Evolutionary conservation across 2,797 vertebrate species (phyloP).

Genomic region (Setipinna tenuifilis): DNA sequence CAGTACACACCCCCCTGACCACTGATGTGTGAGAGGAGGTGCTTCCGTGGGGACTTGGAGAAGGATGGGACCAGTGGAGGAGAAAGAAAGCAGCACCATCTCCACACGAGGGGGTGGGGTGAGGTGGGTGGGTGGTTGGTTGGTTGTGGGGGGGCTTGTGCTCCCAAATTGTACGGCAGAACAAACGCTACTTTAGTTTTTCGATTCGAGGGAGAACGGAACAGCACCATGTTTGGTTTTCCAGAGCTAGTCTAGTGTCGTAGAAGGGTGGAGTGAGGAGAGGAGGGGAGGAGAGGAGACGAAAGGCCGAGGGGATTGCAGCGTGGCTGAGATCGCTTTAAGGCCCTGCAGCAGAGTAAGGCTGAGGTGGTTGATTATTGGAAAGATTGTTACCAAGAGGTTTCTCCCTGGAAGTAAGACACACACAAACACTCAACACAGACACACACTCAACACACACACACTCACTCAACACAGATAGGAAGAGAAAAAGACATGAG

Average conservation of each 20-base stretch:
- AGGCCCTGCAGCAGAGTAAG: conserved; percentile 83
- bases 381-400: conserved; percentile 46
- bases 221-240: conserved; percentile 22
- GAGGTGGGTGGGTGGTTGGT: too few species aligned
- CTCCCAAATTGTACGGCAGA: background rate
- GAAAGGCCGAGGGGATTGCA: conserved; percentile 10
- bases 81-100: conserved; percentile 49
- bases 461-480: background rate
- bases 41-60: background rate
- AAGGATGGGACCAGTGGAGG: conserved; percentile 30
- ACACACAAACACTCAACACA: conserved; percentile 47
- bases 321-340: conserved; percentile 49
- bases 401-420: conserved; percentile 57
- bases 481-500: background rate
- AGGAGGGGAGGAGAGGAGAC: background rate
- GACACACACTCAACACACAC: background rate
- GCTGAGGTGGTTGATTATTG: conserved; percentile 78
- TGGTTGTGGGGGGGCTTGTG: too few species aligned
- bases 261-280: too few species aligned
- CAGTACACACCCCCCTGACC: background rate
- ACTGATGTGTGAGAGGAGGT: background rate
- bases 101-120: background rate
- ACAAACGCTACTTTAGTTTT: background rate
- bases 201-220: conserved; percentile 8
- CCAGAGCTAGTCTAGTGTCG: background rate